These are phyloP conservation scores for Crambe crambe DNA, from an alignment of 37 sponge, comb jelly and placozoan species.

Conservation along the genomic window DNA sequence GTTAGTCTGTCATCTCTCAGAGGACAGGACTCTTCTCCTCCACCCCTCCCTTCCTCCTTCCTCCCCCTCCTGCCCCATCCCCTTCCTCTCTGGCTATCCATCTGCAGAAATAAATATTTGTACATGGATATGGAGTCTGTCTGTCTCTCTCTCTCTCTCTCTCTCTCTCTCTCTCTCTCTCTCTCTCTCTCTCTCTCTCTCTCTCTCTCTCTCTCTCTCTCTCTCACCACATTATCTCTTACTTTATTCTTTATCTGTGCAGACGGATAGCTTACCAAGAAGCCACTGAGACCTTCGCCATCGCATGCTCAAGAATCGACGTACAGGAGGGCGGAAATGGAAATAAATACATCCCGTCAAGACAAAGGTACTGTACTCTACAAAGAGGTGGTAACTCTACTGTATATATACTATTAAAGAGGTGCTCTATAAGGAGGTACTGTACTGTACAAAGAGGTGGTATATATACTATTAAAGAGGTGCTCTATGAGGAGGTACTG, in stretches of 20 bases:
- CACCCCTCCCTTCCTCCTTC: too few species aligned
- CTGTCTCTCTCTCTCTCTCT: background rate
- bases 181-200: slow-evolving; percentile 9
- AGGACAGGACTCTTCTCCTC: too few species aligned
- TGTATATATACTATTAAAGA: too few species aligned
- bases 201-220: slow-evolving; percentile 1
- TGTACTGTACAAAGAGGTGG: too few species aligned
- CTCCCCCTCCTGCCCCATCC: too few species aligned
- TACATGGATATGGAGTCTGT: background rate
- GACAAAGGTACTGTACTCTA: background rate
- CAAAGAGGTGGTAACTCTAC: too few species aligned
- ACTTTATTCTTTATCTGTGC: background rate
- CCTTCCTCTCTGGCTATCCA: background rate
- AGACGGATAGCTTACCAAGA: slow-evolving; percentile 84
- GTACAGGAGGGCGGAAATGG: background rate
- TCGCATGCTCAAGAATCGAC: slow-evolving; percentile 9
- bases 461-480: too few species aligned
- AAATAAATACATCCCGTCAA: background rate
- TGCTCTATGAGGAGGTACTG: too few species aligned
- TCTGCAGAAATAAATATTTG: background rate
- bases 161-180: slow-evolving; percentile 18
- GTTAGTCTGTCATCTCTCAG: slow-evolving; percentile 5
- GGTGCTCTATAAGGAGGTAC: too few species aligned
- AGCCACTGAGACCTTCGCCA: slow-evolving; percentile 52
- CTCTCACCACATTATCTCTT: too few species aligned